Percentiles rank a stretch among this genome's conserved stretches.
phyloP scores from a whole-genome alignment of 1,140 invertebrate genomes.

The Palaemon carinicauda region DNA sequence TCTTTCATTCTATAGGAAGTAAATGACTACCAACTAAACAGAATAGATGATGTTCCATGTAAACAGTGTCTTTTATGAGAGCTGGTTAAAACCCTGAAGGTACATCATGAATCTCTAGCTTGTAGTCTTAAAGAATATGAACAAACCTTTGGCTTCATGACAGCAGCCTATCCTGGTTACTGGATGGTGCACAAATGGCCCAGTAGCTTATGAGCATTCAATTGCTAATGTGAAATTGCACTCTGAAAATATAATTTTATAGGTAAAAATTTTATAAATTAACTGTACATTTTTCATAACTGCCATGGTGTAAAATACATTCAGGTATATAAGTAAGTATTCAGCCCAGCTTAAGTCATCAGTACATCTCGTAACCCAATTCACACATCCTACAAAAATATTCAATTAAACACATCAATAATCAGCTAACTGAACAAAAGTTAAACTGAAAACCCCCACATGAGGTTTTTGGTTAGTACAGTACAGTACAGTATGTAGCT shows the following conservation, averaged over 20 bases:
- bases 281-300: neutral
- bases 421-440: too few species aligned
- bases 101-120: neutral
- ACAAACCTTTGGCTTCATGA: neutral
- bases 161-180: constrained; percentile 4
- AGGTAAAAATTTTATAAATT: neutral
- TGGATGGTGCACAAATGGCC: constrained; percentile 30
- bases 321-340: too few species aligned
- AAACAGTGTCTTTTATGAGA: too few species aligned
- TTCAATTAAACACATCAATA: too few species aligned
- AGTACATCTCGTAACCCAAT: too few species aligned
- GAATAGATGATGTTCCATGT: neutral
- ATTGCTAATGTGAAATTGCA: neutral
- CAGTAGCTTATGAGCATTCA: constrained; percentile 13
- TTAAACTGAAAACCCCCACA: too few species aligned
- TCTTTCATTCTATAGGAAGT: constrained; percentile 4
- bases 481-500: too few species aligned
- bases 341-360: too few species aligned
- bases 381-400: too few species aligned
- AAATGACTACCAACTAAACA: neutral
- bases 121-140: constrained; percentile 13
- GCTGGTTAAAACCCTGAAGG: too few species aligned
- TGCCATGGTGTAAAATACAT: too few species aligned
- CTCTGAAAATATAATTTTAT: neutral
- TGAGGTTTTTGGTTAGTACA: neutral